A percentile compares a stretch with the other conserved stretches of the same genome.
Evolutionary conservation across 35 echinoderm and acorn worm species (phyloP).

Genomic region (Heliocidaris erythrogramma): DNA sequence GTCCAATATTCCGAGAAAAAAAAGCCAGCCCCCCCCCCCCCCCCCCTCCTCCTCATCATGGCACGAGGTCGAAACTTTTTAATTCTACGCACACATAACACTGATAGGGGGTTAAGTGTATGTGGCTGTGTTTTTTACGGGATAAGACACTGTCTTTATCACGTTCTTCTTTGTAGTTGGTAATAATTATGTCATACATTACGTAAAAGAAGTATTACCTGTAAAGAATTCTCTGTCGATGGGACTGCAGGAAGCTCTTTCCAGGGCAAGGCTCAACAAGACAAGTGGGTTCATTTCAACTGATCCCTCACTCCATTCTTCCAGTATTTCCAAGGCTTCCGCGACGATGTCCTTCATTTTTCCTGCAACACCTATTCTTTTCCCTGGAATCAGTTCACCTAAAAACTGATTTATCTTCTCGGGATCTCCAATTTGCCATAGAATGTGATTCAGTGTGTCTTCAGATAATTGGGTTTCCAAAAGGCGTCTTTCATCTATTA

Average conservation of each 20-base stretch:
- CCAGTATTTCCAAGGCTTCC: background rate
- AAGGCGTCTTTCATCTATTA: background rate
- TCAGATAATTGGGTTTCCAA: background rate
- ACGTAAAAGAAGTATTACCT: background rate
- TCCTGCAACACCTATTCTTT: background rate
- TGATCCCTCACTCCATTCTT: background rate
- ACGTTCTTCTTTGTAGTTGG: too few relatives aligned
- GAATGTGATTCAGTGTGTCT: background rate
- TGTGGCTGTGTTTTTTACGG: too few relatives aligned
- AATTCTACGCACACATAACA: too few relatives aligned
- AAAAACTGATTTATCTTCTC: background rate
- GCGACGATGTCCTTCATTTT: background rate
- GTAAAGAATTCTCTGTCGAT: background rate
- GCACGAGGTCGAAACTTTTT: too few relatives aligned
- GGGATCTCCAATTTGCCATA: background rate
- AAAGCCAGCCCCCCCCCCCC: too few relatives aligned
- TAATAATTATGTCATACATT: too few relatives aligned
- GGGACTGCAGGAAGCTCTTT: background rate
- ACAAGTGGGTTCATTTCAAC: background rate
- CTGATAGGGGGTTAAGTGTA: too few relatives aligned
- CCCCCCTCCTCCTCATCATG: too few relatives aligned
- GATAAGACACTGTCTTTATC: too few relatives aligned
- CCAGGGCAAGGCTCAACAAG: background rate
- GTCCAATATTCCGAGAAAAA: too few relatives aligned
- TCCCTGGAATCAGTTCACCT: background rate